Percentiles rank a stretch among this genome's conserved stretches.
phyloP scores from a whole-genome alignment of 1,140 invertebrate species.

The Rhagoletis pomonella region DNA sequence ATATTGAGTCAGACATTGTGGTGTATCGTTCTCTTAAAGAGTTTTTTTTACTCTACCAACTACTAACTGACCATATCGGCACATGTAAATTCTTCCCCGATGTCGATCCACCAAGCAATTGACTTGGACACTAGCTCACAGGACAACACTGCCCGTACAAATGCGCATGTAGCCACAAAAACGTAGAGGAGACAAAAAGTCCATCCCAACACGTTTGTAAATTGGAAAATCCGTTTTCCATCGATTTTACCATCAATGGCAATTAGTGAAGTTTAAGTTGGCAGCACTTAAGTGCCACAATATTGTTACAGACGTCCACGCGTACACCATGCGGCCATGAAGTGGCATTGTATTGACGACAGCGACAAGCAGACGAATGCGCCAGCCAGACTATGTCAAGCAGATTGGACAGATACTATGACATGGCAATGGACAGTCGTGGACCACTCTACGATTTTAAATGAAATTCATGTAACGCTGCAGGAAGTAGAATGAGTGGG shows the following conservation, averaged over 20 bases:
- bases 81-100: too few relatives aligned
- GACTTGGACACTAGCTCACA: too few relatives aligned
- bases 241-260: slow-evolving; percentile 50
- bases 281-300: slow-evolving; percentile 21
- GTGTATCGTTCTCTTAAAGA: too few relatives aligned
- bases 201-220: not conserved
- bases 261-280: slow-evolving; percentile 50
- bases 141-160: too few relatives aligned
- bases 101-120: too few relatives aligned
- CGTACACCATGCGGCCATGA: not conserved
- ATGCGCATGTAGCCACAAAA: not conserved
- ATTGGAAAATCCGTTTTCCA: slow-evolving; percentile 41
- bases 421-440: not conserved
- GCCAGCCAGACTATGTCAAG: not conserved
- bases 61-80: too few relatives aligned
- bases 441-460: not conserved
- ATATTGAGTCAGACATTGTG: too few relatives aligned
- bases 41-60: too few relatives aligned
- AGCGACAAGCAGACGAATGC: slow-evolving; percentile 2
- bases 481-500: too few relatives aligned
- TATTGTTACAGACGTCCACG: not conserved
- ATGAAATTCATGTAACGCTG: not conserved
- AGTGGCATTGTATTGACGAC: not conserved
- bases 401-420: slow-evolving; percentile 33
- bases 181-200: not conserved